Conservation (phyloP, 2,113 vertebrate genomes). For the Gopherus flavomarginatus region DNA sequence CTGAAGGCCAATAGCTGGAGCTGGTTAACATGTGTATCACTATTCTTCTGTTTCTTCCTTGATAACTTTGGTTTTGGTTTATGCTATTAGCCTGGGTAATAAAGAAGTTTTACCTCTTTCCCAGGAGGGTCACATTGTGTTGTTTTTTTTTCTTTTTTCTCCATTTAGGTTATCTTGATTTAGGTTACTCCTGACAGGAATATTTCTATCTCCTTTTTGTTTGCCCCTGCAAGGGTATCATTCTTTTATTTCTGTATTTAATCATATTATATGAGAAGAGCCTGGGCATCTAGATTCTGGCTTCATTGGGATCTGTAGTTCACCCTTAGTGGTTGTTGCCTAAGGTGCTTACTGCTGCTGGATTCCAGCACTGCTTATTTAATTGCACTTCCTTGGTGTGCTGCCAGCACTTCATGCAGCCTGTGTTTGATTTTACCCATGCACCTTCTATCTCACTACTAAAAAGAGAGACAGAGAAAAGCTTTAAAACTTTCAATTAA, state of each 20-base stretch:
- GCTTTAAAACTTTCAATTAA: not conserved
- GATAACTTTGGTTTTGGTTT: not conserved
- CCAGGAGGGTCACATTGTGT: not conserved
- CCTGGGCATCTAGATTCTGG: not conserved
- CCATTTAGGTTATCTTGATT: not conserved
- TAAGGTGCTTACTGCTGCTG: not conserved
- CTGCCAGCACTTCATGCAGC: not conserved
- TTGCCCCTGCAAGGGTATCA: conserved; percentile 10
- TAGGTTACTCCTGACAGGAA: not conserved
- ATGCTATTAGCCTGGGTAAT: not conserved
- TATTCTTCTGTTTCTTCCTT: not conserved
- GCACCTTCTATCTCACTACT: not conserved
- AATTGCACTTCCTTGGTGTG: conserved; percentile 32
- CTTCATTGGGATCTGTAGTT: not conserved
- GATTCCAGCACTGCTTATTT: conserved; percentile 34
- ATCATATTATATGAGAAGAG: not conserved
- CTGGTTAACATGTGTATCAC: not conserved
- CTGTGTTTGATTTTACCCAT: conserved; percentile 29
- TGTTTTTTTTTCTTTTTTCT: not conserved
- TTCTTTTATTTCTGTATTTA: conserved; percentile 3
- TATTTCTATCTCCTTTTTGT: not conserved
- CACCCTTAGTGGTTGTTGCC: conserved; percentile 4
- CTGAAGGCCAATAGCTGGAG: not conserved
- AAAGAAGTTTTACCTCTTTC: not conserved
- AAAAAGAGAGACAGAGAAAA: not conserved